Conservation (phyloP, 2,888 invertebrate genomes). For the Cephus sareptanus region DNA sequence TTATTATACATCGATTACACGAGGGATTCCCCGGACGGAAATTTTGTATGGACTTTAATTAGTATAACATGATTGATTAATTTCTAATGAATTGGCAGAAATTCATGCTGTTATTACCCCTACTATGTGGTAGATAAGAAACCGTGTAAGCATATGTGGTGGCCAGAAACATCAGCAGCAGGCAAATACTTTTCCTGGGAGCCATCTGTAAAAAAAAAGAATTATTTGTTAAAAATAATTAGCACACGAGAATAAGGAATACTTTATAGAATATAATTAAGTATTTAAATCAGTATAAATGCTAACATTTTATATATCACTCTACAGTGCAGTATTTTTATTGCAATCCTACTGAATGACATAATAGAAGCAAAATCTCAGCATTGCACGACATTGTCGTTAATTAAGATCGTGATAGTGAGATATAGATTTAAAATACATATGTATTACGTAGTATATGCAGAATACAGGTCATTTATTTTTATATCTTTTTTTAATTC, state of each 20-base stretch:
- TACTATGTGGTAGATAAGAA: conserved; percentile 41
- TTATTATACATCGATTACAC: not conserved
- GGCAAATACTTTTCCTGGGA: conserved; percentile 48
- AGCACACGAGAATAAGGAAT: not conserved
- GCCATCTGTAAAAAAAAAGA: conserved; percentile 55
- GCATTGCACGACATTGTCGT: not conserved
- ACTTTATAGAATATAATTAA: not conserved
- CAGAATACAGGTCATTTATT: not conserved
- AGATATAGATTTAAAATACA: not conserved
- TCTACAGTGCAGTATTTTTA: not conserved
- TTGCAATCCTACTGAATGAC: not conserved
- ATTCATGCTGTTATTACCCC: conserved; percentile 37
- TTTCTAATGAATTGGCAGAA: not conserved
- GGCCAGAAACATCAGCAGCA: conserved; percentile 49
- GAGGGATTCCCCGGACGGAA: not conserved
- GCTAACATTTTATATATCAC: not conserved
- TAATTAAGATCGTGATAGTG: not conserved
- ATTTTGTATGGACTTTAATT: not conserved
- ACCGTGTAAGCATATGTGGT: conserved; percentile 51
- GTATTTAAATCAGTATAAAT: not conserved
- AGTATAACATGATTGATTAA: not conserved
- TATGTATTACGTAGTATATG: not conserved
- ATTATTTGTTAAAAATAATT: not conserved
- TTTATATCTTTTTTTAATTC: not conserved
- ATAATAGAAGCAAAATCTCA: not conserved